phyloP scores from a whole-genome alignment of 2,113 vertebrate species.

The Mungos mungo region DNA sequence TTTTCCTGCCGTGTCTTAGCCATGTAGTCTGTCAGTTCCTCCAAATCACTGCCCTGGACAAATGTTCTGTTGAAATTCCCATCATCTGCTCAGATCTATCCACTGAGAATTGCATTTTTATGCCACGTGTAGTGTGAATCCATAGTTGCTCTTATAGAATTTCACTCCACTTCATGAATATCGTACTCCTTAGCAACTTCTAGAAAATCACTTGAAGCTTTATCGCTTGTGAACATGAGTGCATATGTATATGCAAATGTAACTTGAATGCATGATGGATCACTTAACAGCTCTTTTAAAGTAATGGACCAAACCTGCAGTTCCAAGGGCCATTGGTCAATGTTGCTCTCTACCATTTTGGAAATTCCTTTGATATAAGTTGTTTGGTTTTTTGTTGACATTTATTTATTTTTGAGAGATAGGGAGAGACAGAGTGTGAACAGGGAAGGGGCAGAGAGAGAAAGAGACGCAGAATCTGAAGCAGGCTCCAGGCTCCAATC shows the following conservation, averaged over 20 bases:
- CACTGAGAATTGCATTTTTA: background rate
- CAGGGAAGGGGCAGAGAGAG: no score
- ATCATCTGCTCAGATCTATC: background rate
- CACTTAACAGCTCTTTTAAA: background rate
- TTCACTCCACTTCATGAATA: background rate
- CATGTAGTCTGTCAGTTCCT: background rate
- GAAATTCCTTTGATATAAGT: background rate
- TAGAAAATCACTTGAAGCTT: background rate
- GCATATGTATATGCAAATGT: background rate
- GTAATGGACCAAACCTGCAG: background rate
- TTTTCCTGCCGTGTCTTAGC: background rate
- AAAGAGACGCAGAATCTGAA: no score
- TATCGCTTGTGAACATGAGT: background rate
- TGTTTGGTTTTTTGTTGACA: no score
- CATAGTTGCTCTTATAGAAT: background rate
- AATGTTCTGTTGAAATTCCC: background rate
- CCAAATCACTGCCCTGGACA: background rate
- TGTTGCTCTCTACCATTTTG: background rate
- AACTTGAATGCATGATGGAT: background rate
- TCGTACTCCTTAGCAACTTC: background rate
- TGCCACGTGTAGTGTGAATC: background rate
- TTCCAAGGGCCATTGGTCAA: no score
- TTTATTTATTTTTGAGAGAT: no score
- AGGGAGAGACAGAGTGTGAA: no score
- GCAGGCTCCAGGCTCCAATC: no score